Conservation (phyloP, 2,797 vertebrate species). For the Synaphobranchus kaupii region DNA sequence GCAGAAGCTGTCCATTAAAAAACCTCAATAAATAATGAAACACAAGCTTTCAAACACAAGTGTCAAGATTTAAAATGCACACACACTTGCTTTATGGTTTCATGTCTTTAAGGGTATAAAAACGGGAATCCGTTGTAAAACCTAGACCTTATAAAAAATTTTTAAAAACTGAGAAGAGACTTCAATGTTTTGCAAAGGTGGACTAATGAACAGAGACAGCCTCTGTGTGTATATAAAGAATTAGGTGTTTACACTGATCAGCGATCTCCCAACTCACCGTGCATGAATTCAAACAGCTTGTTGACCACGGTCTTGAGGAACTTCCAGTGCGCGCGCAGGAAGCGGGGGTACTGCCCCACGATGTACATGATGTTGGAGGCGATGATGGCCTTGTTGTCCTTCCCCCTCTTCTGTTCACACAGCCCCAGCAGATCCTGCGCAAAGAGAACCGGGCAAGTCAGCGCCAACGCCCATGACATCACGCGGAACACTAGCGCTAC, state of each 20-base stretch:
- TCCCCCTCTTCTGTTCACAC: constrained; percentile 97
- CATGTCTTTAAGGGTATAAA: not conserved
- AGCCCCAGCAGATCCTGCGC: constrained; percentile 92
- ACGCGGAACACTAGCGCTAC: no score
- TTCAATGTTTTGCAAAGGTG: no score
- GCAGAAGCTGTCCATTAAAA: not conserved
- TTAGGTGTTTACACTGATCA: no score
- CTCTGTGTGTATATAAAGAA: no score
- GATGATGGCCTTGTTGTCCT: constrained; percentile 99
- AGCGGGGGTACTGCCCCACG: constrained; percentile 96
- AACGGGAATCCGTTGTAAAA: no score
- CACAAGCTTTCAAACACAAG: no score
- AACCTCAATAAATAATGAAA: not conserved
- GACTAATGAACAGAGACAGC: no score
- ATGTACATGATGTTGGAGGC: constrained; percentile 99
- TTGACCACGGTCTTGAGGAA: constrained; percentile 98
- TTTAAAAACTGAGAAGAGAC: no score
- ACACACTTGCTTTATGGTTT: not conserved
- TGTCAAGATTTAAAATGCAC: no score
- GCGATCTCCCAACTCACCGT: constrained; percentile 75
- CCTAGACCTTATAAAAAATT: no score
- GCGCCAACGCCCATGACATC: no score
- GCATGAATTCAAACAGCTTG: constrained; percentile 99
- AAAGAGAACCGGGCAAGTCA: not conserved
- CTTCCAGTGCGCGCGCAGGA: constrained; percentile 97